Evolutionary conservation across 2,113 vertebrate species (phyloP).

Genomic region (Podilymbus podiceps): DNA sequence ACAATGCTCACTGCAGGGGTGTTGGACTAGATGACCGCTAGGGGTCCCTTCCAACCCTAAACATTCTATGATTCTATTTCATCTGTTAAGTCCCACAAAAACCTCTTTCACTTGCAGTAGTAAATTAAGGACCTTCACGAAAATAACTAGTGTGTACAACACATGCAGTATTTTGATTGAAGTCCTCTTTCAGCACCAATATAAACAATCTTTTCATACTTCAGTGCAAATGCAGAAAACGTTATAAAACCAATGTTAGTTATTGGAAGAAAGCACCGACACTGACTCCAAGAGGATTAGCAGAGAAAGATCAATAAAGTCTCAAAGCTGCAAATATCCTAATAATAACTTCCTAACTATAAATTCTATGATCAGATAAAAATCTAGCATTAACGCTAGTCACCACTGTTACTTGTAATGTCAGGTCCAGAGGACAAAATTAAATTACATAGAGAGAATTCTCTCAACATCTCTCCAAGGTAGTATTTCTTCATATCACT

Average conservation of each 20-base stretch:
- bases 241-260: neutral
- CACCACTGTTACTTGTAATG: neutral
- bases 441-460: neutral
- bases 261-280: neutral
- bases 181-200: neutral
- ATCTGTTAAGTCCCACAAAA: neutral
- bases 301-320: neutral
- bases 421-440: neutral
- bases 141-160: neutral
- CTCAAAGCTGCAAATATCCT: neutral
- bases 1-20: no score
- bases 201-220: conserved; percentile 9
- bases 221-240: neutral
- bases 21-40: no score
- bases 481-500: neutral
- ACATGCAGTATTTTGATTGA: neutral
- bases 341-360: neutral
- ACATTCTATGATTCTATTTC: no score
- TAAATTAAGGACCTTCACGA: neutral
- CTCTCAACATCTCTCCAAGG: neutral
- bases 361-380: neutral
- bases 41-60: no score
- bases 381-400: neutral
- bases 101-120: neutral
- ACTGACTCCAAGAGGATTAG: neutral